Evolutionary conservation across 2,797 vertebrate species (phyloP).

Genomic region (Sarcoramphus papa): DNA sequence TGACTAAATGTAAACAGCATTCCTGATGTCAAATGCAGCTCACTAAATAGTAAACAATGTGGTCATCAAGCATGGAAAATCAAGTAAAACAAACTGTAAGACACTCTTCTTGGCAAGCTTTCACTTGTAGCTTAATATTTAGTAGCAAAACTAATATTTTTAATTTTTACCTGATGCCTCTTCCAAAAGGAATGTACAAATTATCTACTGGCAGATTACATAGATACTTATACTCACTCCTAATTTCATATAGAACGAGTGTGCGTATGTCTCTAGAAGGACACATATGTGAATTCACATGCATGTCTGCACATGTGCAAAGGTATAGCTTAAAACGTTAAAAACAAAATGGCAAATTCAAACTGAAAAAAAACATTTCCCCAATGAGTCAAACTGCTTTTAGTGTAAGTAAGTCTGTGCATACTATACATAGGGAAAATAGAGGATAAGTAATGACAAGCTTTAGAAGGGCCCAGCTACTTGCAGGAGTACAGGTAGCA

Average conservation of each 20-base stretch:
- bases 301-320: not conserved
- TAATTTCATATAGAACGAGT: not conserved
- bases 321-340: not conserved
- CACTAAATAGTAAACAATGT: constrained; percentile 29
- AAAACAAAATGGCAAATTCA: not conserved
- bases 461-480: not conserved
- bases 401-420: not conserved
- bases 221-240: not conserved
- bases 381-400: not conserved
- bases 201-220: not conserved
- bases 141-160: constrained; percentile 10
- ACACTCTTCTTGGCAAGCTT: constrained; percentile 1
- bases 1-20: constrained; percentile 48
- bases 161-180: not conserved
- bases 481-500: not conserved
- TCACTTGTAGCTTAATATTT: constrained; percentile 40
- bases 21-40: constrained; percentile 32
- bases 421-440: not conserved
- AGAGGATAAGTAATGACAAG: not conserved
- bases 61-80: constrained; percentile 48
- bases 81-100: constrained; percentile 4
- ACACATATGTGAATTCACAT: not conserved
- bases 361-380: not conserved
- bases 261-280: not conserved
- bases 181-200: constrained; percentile 1